Conservation (phyloP, 2,888 invertebrate species). For the Aphidius colemani region DNA sequence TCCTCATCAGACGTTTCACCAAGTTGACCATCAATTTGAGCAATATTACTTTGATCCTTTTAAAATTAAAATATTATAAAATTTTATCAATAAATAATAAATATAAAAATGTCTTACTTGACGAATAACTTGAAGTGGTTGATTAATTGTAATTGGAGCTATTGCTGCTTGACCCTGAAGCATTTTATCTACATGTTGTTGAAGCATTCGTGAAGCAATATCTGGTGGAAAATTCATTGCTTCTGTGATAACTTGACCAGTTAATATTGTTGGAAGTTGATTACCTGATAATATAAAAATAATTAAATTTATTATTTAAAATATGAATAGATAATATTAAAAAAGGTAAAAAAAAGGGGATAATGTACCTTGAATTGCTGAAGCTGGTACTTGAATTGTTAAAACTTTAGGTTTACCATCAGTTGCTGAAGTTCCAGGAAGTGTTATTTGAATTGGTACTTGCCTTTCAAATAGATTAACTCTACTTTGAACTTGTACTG, state of each 20-base stretch:
- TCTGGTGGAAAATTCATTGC: slow-evolving; percentile 85
- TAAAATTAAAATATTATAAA: slow-evolving; percentile 9
- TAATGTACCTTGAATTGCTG: slow-evolving; percentile 74
- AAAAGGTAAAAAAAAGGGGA: slow-evolving; percentile 17
- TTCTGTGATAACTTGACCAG: slow-evolving; percentile 86
- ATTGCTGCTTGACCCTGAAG: slow-evolving; percentile 65
- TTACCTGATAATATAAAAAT: slow-evolving; percentile 58
- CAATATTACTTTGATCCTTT: slow-evolving; percentile 48
- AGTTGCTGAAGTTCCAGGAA: slow-evolving; percentile 79
- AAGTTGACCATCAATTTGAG: slow-evolving; percentile 68
- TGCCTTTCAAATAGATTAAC: slow-evolving; percentile 61
- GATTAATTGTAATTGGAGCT: slow-evolving; percentile 51
- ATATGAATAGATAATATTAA: slow-evolving; percentile 8
- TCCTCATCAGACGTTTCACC: slow-evolving; percentile 77
- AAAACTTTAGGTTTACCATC: slow-evolving; percentile 75
- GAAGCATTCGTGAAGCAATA: slow-evolving; percentile 81
- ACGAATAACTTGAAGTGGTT: slow-evolving; percentile 49
- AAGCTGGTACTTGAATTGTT: slow-evolving; percentile 89
- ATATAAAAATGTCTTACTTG: slow-evolving; percentile 40
- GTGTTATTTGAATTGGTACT: slow-evolving; percentile 70
- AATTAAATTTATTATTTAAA: no score
- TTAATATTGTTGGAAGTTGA: slow-evolving; percentile 72
- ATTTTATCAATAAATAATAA: slow-evolving; percentile 8
- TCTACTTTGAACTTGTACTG: slow-evolving; percentile 51
- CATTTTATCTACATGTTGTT: slow-evolving; percentile 86